These are phyloP conservation scores for Nothura maculosa DNA, from an alignment of 2,797 vertebrate genomes.

Conservation along the genomic window DNA sequence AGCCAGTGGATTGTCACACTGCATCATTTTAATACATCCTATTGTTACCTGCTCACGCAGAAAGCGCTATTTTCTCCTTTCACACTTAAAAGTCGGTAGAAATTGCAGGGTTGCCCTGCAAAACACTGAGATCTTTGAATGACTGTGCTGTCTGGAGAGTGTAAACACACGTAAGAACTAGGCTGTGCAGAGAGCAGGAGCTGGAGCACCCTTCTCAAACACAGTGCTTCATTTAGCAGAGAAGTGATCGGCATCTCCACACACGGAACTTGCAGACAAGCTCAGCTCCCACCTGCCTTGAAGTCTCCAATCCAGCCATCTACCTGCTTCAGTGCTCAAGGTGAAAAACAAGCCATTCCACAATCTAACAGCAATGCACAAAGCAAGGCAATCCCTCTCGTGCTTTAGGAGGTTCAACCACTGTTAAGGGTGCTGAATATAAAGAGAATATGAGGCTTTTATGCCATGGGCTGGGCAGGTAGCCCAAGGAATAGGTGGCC, in stretches of 20 bases:
- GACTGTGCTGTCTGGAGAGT: background rate
- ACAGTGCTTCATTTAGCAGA: background rate
- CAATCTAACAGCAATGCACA: background rate
- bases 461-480: background rate
- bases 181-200: background rate
- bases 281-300: rapidly evolving
- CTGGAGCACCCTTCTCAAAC: background rate
- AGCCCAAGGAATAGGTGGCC: background rate
- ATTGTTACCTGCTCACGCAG: background rate
- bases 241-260: background rate
- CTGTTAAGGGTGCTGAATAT: too few species aligned
- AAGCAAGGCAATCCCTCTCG: background rate
- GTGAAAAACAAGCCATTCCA: background rate
- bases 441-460: background rate
- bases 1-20: background rate
- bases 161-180: background rate
- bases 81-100: background rate
- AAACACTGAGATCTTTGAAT: background rate
- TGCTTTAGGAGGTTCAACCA: background rate
- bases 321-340: background rate
- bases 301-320: background rate
- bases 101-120: background rate
- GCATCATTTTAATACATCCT: background rate
- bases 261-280: rapidly evolving
- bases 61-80: background rate